phyloP scores from a whole-genome alignment of 2,113 vertebrate species.

The Eurystomus gularis region DNA sequence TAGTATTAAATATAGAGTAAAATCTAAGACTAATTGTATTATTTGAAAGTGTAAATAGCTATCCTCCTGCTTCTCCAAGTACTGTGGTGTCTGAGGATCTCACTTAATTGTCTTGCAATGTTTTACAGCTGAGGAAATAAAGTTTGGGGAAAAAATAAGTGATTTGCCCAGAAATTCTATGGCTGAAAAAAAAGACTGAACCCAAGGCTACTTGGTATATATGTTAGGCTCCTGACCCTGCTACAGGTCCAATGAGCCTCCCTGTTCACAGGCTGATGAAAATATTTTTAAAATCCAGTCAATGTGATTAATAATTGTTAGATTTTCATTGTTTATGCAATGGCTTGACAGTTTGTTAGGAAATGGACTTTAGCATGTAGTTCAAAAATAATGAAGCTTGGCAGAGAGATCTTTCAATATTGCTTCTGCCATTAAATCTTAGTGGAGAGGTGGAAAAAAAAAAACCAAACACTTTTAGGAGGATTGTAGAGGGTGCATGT shows the following conservation, averaged over 20 bases:
- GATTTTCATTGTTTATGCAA: neutral
- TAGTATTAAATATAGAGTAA: neutral
- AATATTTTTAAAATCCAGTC: neutral
- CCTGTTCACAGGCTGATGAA: neutral
- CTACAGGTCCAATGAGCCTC: neutral
- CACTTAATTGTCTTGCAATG: neutral
- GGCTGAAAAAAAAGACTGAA: neutral
- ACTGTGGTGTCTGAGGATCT: neutral
- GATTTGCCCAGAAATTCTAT: neutral
- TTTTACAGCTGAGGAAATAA: neutral
- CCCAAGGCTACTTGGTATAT: neutral
- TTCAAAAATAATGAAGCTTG: neutral
- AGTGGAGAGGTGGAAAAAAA: neutral
- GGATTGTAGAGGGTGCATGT: neutral
- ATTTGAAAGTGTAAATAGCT: neutral
- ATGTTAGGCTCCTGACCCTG: neutral
- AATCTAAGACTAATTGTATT: neutral
- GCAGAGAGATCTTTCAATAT: neutral
- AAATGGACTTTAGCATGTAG: neutral
- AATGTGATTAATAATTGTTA: neutral
- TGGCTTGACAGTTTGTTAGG: neutral
- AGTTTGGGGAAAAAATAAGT: neutral
- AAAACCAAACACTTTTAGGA: neutral
- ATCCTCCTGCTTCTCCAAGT: neutral
- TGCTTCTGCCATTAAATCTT: neutral